Evolutionary conservation across 2,797 vertebrate genomes (phyloP).

Genomic region (Sebastes iracundus): DNA sequence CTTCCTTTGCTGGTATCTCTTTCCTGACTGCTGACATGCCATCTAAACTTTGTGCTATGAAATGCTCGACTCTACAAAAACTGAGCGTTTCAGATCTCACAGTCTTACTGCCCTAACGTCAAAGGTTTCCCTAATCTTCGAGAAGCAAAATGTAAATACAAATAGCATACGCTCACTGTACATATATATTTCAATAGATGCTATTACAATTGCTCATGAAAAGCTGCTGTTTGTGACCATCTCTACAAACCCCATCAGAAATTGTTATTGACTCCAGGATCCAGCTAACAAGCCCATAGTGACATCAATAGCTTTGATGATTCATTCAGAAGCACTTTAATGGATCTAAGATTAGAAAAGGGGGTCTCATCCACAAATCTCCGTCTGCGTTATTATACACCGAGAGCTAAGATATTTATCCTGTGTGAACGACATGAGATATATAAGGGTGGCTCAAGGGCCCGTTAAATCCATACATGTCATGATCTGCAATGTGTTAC

Average conservation of each 20-base stretch:
- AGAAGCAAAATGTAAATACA: slow-evolving; percentile 26
- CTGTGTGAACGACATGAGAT: slow-evolving; percentile 62
- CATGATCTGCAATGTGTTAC: slow-evolving; percentile 72
- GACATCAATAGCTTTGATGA: slow-evolving; percentile 75
- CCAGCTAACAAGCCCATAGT: slow-evolving; percentile 67
- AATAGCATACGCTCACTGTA: not conserved
- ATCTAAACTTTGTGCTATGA: not conserved
- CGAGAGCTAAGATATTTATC: slow-evolving; percentile 68
- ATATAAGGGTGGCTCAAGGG: slow-evolving; percentile 69
- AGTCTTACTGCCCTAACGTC: not conserved
- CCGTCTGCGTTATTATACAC: slow-evolving; percentile 69
- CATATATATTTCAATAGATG: not conserved
- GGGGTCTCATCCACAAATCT: slow-evolving; percentile 73
- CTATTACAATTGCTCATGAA: slow-evolving; percentile 18
- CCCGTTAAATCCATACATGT: slow-evolving; percentile 79
- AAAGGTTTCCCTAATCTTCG: not conserved
- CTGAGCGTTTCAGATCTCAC: not conserved
- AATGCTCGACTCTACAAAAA: not conserved
- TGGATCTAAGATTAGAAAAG: slow-evolving; percentile 76
- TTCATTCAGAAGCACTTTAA: slow-evolving; percentile 75
- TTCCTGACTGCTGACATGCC: slow-evolving; percentile 19
- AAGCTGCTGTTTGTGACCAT: slow-evolving; percentile 33
- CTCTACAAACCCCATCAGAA: slow-evolving; percentile 54
- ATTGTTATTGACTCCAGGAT: slow-evolving; percentile 68
- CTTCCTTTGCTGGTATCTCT: slow-evolving; percentile 12